These are phyloP conservation scores for Conus ventricosus DNA, from an alignment of 1,140 invertebrate species.

Conservation along the genomic window DNA sequence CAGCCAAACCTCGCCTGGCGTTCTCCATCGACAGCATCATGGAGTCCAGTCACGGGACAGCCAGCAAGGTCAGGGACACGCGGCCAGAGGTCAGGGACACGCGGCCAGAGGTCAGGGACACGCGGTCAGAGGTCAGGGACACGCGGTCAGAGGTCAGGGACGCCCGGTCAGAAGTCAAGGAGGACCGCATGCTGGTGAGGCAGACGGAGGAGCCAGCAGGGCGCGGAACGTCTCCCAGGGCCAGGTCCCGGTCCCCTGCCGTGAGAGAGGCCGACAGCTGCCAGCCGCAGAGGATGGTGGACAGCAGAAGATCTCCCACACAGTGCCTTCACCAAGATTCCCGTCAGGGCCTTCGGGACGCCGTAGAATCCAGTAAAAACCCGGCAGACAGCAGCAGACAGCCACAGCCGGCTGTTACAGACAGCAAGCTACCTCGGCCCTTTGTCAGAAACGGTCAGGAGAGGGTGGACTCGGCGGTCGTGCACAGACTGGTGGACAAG, in stretches of 20 bases:
- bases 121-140: background rate
- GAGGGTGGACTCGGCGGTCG: background rate
- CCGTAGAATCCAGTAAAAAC: no score
- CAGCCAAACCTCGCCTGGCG: slow-evolving; percentile 53
- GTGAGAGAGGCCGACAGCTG: background rate
- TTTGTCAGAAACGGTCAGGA: background rate
- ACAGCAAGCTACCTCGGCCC: background rate
- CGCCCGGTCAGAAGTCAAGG: background rate
- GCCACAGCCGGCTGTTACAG: no score
- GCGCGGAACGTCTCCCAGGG: background rate
- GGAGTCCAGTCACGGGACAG: slow-evolving; percentile 35
- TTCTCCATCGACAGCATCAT: slow-evolving; percentile 70
- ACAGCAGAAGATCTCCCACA: background rate
- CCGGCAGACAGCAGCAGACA: no score
- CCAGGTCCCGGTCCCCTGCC: background rate
- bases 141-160: background rate
- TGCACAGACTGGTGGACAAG: background rate
- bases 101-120: background rate
- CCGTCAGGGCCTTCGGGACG: background rate
- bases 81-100: background rate
- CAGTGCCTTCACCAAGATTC: background rate
- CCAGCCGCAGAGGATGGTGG: background rate
- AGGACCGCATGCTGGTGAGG: background rate
- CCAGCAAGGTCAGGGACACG: background rate
- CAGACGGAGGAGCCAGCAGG: background rate